Base-by-base conservation (phyloP, 1,140 invertebrate genomes). In the Pseudomyrmex flavicornis region DNA sequence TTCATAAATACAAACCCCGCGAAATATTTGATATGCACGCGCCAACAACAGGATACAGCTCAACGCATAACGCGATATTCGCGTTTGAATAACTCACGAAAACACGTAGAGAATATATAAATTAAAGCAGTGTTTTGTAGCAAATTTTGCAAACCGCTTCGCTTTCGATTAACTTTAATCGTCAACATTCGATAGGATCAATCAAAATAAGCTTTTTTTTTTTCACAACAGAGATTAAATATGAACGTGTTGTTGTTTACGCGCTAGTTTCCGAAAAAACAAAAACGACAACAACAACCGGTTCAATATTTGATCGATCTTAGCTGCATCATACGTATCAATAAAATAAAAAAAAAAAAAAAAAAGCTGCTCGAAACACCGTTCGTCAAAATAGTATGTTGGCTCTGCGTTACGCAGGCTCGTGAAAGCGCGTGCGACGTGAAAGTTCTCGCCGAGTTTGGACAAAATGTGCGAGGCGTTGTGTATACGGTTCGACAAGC, bases 381-480 rank as follows among this genome's bases (percentile, higher is more conserved):
- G 52, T 87, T 52, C 1, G 1, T 52, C 35, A 35, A 35, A 35
- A 35, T 35, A 35, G 5, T 7, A 35, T 35, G 35, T 84, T 65
- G 74, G 84, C 82, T 59, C 82, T 22, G 58, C 10, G 26, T 17
- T 4, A 48, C 13, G 50, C n/a, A 75, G 69, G 22, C 1, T 77
- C 63, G 82, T 79, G 82, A 77, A 79, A 75, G 44, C 82, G 86
- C 22, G 75, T 52, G 65, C 82, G 72, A 74, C 83, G 87, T 85
- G 87, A 88, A 88, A 88, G 87, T 88, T 69, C 84, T 85, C 68
- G 88, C 88, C 86, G 85, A 89, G 86, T 89, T 88, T 89, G 86
- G 88, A 50, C 69, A 88, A 84, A 80, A 89, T 85, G 72, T 68
- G 46, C 20, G 10, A 66, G 52, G 58, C 7, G 44, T 59, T 15